A percentile compares a stretch with the other conserved stretches of the same genome.
phyloP scores from a whole-genome alignment of 2,797 vertebrate species.

The Sebastes goodei region DNA sequence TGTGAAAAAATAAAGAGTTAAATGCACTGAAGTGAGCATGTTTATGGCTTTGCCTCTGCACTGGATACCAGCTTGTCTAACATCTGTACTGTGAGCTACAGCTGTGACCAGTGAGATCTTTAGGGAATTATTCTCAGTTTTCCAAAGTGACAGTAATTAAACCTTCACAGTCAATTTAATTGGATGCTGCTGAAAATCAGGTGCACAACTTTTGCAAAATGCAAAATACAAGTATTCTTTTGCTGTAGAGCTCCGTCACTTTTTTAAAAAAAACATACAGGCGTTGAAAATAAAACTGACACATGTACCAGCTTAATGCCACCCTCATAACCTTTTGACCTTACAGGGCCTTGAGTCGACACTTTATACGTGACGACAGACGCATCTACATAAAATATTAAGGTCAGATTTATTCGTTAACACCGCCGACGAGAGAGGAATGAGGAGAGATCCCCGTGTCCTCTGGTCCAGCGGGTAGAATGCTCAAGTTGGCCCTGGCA shows the following conservation, averaged over 20 bases:
- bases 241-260: background rate
- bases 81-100: conserved; percentile 50
- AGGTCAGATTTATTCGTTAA: conserved; percentile 19
- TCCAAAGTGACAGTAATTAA: background rate
- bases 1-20: background rate
- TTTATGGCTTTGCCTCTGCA: conserved; percentile 5
- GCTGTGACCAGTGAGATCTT: conserved; percentile 30
- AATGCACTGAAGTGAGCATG: background rate
- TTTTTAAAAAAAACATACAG: background rate
- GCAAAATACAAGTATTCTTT: background rate
- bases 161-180: conserved; percentile 2
- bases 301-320: background rate
- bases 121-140: conserved; percentile 3
- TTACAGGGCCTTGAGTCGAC: background rate
- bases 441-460: conserved; percentile 57
- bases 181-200: background rate
- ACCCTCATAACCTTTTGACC: background rate
- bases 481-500: conserved; percentile 84
- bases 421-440: conserved; percentile 41
- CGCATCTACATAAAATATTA: background rate
- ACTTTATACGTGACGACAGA: background rate
- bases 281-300: background rate
- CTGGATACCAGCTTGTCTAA: conserved; percentile 24
- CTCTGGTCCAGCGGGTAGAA: conserved; percentile 79
- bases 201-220: background rate